Evolutionary conservation across 2,888 invertebrate genomes (phyloP).

Genomic region (Oscheius sp.): DNA sequence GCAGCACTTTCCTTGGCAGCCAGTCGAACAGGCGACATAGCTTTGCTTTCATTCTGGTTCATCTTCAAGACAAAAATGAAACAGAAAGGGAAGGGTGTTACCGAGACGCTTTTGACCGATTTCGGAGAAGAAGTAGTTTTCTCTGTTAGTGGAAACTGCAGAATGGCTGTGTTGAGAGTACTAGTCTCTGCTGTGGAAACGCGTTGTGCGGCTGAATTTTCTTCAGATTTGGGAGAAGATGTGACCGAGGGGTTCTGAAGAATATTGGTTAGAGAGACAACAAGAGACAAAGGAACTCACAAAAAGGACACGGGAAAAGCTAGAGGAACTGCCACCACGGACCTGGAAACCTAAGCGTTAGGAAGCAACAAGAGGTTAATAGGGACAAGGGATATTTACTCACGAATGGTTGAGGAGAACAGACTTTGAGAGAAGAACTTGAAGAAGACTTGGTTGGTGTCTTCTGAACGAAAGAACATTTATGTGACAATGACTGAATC

Average conservation of each 20-base stretch:
- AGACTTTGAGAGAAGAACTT: constrained; percentile 26
- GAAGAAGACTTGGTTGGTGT: constrained; percentile 25
- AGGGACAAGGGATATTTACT: constrained; percentile 7
- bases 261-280: neutral
- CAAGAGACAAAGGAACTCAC: constrained; percentile 40
- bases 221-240: constrained; percentile 47
- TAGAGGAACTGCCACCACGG: constrained; percentile 35
- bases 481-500: neutral
- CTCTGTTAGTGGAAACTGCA: no score
- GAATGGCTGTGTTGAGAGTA: no score
- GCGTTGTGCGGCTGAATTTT: neutral
- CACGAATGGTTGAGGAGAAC: constrained; percentile 38
- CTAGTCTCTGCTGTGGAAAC: no score
- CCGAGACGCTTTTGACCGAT: no score
- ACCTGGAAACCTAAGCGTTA: constrained; percentile 14
- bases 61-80: neutral
- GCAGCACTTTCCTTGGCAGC: constrained; percentile 44
- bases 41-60: neutral
- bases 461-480: constrained; percentile 29
- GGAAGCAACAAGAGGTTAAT: neutral
- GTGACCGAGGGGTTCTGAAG: constrained; percentile 54
- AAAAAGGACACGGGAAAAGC: constrained; percentile 55
- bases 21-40: constrained; percentile 44
- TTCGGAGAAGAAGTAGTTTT: no score
- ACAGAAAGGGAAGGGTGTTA: no score